These are phyloP conservation scores for Scaptodrosophila latifasciaeformis DNA, from an alignment of 2,888 invertebrate genomes.

Conservation along the genomic window DNA sequence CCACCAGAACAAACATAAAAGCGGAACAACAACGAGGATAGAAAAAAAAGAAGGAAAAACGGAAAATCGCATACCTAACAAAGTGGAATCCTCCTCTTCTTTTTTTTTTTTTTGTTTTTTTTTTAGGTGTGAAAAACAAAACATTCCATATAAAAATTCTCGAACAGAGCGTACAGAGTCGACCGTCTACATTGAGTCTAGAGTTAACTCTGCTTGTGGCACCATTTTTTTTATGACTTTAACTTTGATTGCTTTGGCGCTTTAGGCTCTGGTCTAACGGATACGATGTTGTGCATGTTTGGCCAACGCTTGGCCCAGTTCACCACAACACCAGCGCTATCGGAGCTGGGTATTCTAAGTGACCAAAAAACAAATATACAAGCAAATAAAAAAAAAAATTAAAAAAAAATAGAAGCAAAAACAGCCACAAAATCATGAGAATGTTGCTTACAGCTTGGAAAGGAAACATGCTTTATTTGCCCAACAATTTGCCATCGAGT, in stretches of 20 bases:
- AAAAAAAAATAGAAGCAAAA: not conserved
- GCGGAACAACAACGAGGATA: no score
- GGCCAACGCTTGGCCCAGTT: not conserved
- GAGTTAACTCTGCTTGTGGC: not conserved
- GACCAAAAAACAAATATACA: not conserved
- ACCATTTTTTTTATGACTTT: not conserved
- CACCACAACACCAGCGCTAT: not conserved
- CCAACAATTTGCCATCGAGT: not conserved
- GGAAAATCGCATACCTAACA: no score
- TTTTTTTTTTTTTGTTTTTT: no score
- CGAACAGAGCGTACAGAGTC: not conserved
- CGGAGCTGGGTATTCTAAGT: not conserved
- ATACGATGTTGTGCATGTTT: not conserved
- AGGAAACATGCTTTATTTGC: slow-evolving; percentile 2
- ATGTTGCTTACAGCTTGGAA: no score
- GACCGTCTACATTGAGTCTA: not conserved
- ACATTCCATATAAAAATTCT: not conserved
- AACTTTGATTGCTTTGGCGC: not conserved
- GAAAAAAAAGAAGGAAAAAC: no score
- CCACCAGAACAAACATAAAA: no score
- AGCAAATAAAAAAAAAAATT: not conserved
- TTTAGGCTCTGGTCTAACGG: not conserved
- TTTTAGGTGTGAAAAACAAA: slow-evolving; percentile 1
- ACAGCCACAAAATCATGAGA: not conserved
- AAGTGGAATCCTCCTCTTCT: no score